These are phyloP conservation scores for Sinohyriopsis cumingii DNA, from an alignment of 2,888 invertebrate species.

Conservation along the genomic window DNA sequence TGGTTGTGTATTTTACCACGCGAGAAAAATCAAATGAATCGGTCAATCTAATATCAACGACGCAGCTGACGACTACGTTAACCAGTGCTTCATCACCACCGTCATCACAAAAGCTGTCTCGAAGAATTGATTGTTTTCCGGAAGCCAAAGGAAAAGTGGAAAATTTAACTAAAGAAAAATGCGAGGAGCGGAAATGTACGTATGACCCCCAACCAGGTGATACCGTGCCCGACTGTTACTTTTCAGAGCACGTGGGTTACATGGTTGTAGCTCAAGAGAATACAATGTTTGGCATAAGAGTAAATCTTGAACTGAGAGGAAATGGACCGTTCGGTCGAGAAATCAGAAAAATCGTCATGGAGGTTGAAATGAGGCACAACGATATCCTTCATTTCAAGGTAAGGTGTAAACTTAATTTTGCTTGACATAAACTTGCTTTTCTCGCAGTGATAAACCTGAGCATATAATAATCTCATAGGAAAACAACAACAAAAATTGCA, in stretches of 20 bases:
- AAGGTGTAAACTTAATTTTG: background rate
- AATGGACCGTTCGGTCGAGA: constrained; percentile 44
- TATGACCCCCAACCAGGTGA: constrained; percentile 11
- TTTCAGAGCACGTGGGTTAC: constrained; percentile 37
- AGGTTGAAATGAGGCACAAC: constrained; percentile 48
- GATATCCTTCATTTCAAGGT: constrained; percentile 52
- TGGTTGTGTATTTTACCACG: constrained; percentile 33
- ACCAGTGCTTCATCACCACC: constrained; percentile 1
- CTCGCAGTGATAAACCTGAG: background rate
- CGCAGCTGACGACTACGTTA: background rate
- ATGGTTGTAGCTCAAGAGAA: constrained; percentile 14
- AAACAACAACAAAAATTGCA: too few relatives aligned
- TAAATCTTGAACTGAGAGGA: constrained; percentile 31
- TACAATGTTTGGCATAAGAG: constrained; percentile 30
- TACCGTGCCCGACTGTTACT: constrained; percentile 36
- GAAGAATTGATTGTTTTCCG: constrained; percentile 48
- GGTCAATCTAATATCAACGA: background rate
- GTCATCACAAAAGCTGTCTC: constrained; percentile 14
- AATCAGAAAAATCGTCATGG: constrained; percentile 34
- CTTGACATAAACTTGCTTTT: too few relatives aligned
- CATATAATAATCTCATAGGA: too few relatives aligned
- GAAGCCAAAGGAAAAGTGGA: constrained; percentile 35
- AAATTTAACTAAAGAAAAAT: constrained; percentile 35
- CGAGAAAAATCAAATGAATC: constrained; percentile 16
- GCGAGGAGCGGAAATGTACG: constrained; percentile 40